Percentiles rank a stretch among this genome's conserved stretches.
phyloP scores from a whole-genome alignment of 2,113 vertebrate genomes.

The Pluvialis apricaria region DNA sequence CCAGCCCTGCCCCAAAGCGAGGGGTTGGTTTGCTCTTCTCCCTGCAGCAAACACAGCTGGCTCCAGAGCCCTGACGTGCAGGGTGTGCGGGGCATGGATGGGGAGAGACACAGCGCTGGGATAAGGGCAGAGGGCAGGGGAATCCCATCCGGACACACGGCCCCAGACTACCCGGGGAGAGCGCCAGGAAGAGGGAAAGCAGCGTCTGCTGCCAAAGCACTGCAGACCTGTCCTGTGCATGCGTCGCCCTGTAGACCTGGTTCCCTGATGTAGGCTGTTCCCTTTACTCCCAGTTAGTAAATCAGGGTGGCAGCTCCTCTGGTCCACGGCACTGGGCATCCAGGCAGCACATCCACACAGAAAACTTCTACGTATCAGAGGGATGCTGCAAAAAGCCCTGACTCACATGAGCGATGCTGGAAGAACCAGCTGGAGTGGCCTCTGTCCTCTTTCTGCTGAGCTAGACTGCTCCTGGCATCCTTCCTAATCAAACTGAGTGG shows the following conservation, averaged over 20 bases:
- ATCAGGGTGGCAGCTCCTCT: neutral
- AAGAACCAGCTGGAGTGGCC: neutral
- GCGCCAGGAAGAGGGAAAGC: neutral
- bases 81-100: neutral
- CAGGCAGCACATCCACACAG: neutral
- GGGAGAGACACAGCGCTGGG: neutral
- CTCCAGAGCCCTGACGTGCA: neutral
- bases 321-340: fast-evolving
- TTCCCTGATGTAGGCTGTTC: neutral
- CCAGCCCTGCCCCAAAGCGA: neutral
- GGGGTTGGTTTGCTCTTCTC: neutral
- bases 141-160: fast-evolving
- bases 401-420: fast-evolving
- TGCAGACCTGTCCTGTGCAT: neutral
- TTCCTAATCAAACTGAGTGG: neutral
- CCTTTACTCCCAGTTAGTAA: neutral
- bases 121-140: neutral
- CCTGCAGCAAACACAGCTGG: neutral
- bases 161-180: fast-evolving
- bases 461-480: fast-evolving
- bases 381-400: neutral
- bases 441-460: neutral
- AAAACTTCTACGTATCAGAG: fast-evolving
- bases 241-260: neutral
- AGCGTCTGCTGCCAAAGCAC: neutral